Base-by-base conservation (phyloP, 2,113 vertebrate genomes). In the Motacilla alba region DNA sequence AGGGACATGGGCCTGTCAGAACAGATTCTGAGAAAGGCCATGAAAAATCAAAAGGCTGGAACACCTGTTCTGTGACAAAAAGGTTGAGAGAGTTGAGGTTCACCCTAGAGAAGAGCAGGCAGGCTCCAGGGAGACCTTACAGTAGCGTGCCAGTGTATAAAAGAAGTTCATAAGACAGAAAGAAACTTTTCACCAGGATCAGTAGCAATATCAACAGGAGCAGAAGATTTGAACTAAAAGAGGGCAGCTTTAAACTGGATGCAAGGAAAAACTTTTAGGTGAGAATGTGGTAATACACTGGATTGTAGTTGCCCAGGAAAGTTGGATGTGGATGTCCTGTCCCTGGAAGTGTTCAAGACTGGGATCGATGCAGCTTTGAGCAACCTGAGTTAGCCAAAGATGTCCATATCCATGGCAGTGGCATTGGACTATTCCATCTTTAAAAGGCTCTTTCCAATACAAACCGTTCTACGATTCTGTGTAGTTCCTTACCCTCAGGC, bases 391-490 rank as follows among this genome's bases (percentile, higher is more conserved):
- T 75, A 49, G 26, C 24, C 43, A 6, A 30, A 63, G 13, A 5
- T 10, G 7, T 9, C 37, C 24, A 33, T 19, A 20, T 3, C 21
- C 8, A 33, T 3, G 4, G 62, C 18, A 62, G 7, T 1, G 5
- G 19, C 14, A 35, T 5, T 75, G 26, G 39, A 76, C 22, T 10
- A 46, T 2, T 27, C 13, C 6, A 77, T 16, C 49, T 43, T 81
- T 56, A 73, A 81, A 68, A 53, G 2, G 19, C 12, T 3, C 8
- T 26, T 49, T 53, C 9, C 43, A 78, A 39, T 7, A 15, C 23
- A 66, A 60, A 73, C 6, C 2, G 1, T 64, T 43, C 35, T 69
- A 18, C 5, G 7, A 39, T 37, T 55, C 62, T 24, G 31, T 8
- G 9, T 2, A 83, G 28, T 46, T 69, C 44, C 15, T 70, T 33